Percentiles rank a stretch among this genome's conserved stretches.
phyloP scores from a whole-genome alignment of 2,888 invertebrate species.

The Antheraea yamamai region DNA sequence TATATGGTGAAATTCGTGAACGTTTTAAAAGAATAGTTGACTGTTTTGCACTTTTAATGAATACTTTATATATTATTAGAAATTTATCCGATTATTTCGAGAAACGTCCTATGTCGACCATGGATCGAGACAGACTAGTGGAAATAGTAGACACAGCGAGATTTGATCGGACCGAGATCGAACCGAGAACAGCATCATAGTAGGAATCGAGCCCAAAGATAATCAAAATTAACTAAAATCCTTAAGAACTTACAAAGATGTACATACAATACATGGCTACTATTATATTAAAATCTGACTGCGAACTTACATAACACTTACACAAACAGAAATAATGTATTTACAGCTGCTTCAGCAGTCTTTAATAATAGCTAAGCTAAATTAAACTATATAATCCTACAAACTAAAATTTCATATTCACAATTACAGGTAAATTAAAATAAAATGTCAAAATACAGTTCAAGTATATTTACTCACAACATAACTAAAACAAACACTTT shows the following conservation, averaged over 20 bases:
- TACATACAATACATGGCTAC: background rate
- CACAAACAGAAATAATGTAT: background rate
- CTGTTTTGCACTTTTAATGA: too few species aligned
- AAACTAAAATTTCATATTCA: conserved; percentile 8
- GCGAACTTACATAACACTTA: conserved; percentile 5
- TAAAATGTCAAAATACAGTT: conserved; percentile 14
- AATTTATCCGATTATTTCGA: too few species aligned
- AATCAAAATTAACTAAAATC: background rate
- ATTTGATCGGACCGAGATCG: too few species aligned
- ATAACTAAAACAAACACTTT: conserved; percentile 25
- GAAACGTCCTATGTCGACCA: too few species aligned
- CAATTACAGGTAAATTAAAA: conserved; percentile 17
- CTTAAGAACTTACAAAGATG: background rate
- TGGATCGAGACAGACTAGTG: too few species aligned
- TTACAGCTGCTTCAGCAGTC: background rate
- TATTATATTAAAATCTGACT: conserved; percentile 10
- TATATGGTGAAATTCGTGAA: too few species aligned
- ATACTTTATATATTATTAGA: too few species aligned
- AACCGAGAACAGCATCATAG: too few species aligned
- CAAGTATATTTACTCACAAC: conserved; percentile 22
- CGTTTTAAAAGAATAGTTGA: too few species aligned
- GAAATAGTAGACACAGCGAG: too few species aligned
- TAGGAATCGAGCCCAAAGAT: too few species aligned
- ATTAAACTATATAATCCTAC: background rate
- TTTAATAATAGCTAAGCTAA: background rate